These are phyloP conservation scores for Actinemys pallida DNA, from an alignment of 2,113 vertebrate species.

Conservation along the genomic window DNA sequence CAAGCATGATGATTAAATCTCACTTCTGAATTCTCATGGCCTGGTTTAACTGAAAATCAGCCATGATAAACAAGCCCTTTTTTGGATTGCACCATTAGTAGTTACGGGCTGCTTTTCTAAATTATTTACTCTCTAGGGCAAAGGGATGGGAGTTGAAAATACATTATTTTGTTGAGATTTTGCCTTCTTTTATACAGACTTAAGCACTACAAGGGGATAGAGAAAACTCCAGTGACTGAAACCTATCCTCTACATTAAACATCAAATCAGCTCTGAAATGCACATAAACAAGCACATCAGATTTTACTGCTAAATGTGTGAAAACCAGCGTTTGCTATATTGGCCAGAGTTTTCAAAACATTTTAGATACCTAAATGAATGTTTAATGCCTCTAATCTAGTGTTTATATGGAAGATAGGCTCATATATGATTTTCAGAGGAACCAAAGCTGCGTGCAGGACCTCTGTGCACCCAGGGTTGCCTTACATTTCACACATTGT, in stretches of 20 bases:
- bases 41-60: slow-evolving; percentile 27
- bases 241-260: background rate
- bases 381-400: background rate
- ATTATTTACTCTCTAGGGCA: background rate
- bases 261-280: background rate
- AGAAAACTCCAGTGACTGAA: background rate
- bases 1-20: background rate
- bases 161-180: fast-evolving
- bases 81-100: background rate
- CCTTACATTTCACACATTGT: background rate
- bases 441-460: background rate
- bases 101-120: background rate
- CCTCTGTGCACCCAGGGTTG: fast-evolving
- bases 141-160: background rate
- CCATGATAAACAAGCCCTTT: slow-evolving; percentile 15
- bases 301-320: background rate
- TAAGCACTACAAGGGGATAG: background rate
- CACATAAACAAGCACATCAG: fast-evolving
- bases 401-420: background rate
- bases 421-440: fast-evolving
- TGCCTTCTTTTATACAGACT: background rate
- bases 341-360: background rate
- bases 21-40: background rate
- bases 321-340: background rate
- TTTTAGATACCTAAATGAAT: background rate